A percentile compares a stretch with the other conserved stretches of the same genome.
phyloP scores from a whole-genome alignment of 2,797 vertebrate genomes.

The Poecilia wingei region DNA sequence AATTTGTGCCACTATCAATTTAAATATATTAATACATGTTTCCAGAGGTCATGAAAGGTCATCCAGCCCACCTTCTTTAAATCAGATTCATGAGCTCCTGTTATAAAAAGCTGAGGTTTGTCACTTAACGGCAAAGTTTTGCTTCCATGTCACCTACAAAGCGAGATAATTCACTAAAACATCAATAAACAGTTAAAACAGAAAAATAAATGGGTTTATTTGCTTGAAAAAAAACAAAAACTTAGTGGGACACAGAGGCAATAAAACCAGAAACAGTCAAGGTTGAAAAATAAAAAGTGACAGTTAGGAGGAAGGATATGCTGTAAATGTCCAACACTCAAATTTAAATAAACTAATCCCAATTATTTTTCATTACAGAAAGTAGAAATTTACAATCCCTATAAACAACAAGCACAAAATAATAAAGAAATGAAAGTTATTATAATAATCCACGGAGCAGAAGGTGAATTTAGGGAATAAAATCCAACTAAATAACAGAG shows the following conservation, averaged over 20 bases:
- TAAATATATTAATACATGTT: too few species aligned
- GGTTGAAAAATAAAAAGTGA: neutral
- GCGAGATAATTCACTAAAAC: neutral
- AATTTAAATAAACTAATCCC: neutral
- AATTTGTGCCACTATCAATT: too few species aligned
- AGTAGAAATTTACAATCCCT: neutral
- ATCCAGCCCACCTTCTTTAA: too few species aligned
- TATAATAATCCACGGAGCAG: neutral
- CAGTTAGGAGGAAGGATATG: neutral
- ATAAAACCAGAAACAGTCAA: neutral
- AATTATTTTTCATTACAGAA: neutral
- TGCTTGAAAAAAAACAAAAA: neutral
- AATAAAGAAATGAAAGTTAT: neutral
- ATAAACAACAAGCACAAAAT: neutral
- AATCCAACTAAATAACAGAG: neutral
- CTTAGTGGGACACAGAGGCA: neutral
- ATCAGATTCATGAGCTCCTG: neutral
- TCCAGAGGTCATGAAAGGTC: too few species aligned
- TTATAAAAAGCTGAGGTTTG: neutral
- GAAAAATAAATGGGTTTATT: neutral
- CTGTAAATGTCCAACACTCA: neutral
- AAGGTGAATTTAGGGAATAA: neutral
- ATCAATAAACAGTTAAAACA: neutral
- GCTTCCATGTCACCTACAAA: neutral
- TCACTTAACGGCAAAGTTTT: neutral